Percentiles rank a stretch among this genome's conserved stretches.
Conservation (phyloP, 2,113 vertebrate genomes). For the Pseudopipra pipra region DNA sequence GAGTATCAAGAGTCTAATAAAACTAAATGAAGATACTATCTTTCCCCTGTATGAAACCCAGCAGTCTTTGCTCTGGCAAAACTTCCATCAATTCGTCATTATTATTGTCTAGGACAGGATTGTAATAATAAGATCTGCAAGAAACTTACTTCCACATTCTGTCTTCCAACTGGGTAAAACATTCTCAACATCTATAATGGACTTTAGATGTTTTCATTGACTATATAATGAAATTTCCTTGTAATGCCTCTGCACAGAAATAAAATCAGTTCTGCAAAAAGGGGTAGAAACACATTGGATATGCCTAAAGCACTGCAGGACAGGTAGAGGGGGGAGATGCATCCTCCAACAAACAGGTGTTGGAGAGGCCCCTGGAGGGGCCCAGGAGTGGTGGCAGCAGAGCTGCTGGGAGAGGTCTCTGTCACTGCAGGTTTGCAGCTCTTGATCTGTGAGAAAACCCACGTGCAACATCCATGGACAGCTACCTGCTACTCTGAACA, state of each 20-base stretch:
- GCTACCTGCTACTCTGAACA: background rate
- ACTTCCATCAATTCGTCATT: slow-evolving; percentile 50
- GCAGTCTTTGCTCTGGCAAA: slow-evolving; percentile 52
- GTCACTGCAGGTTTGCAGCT: background rate
- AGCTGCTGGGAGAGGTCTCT: background rate
- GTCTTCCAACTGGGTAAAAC: slow-evolving; percentile 16
- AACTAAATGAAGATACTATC: slow-evolving; percentile 61
- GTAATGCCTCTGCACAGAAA: background rate
- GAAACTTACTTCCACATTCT: slow-evolving; percentile 24
- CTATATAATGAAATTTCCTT: background rate
- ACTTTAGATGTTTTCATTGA: background rate
- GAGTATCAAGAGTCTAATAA: slow-evolving; percentile 57
- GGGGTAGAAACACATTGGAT: background rate
- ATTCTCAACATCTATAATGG: background rate
- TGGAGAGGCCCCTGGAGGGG: background rate
- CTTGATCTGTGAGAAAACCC: background rate
- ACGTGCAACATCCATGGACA: accelerated
- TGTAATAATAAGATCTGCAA: slow-evolving; percentile 42
- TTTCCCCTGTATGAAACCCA: slow-evolving; percentile 41
- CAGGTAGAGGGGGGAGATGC: background rate
- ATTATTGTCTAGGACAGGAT: slow-evolving; percentile 38
- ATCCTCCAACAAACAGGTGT: accelerated
- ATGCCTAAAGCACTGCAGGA: background rate
- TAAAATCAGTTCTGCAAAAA: background rate
- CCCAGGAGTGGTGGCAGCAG: background rate